phyloP scores from a whole-genome alignment of 2,797 vertebrate species.

The Eospalax fontanierii region DNA sequence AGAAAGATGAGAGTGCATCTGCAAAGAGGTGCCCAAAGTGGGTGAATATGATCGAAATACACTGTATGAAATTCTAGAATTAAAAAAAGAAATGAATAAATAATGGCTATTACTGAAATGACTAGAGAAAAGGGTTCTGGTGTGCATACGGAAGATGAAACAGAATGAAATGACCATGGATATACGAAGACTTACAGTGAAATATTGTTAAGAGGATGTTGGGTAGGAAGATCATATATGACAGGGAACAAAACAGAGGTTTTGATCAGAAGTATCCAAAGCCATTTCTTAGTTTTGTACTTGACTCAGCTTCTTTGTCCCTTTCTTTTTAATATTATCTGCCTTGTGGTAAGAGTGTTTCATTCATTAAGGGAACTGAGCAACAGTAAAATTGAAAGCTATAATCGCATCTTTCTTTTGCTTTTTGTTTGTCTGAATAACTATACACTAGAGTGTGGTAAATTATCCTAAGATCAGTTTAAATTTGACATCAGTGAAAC shows the following conservation, averaged over 20 bases:
- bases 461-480: not conserved
- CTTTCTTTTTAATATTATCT: no score
- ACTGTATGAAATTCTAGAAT: no score
- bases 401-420: not conserved
- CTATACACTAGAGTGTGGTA: not conserved
- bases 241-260: no score
- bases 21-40: no score
- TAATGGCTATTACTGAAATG: no score
- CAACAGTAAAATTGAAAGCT: not conserved
- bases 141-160: not conserved
- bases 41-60: no score
- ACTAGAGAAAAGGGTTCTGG: not conserved
- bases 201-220: not conserved
- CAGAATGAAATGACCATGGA: no score
- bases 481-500: not conserved
- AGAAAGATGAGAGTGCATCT: no score
- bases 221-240: not conserved
- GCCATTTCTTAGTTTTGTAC: not conserved
- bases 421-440: conserved; percentile 25
- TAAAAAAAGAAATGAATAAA: no score
- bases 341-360: not conserved
- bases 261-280: not conserved
- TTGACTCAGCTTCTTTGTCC: not conserved
- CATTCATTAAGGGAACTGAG: not conserved
- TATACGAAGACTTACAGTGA: not conserved